Conservation (phyloP, 1,140 invertebrate species). For the Andricus grossulariae region DNA sequence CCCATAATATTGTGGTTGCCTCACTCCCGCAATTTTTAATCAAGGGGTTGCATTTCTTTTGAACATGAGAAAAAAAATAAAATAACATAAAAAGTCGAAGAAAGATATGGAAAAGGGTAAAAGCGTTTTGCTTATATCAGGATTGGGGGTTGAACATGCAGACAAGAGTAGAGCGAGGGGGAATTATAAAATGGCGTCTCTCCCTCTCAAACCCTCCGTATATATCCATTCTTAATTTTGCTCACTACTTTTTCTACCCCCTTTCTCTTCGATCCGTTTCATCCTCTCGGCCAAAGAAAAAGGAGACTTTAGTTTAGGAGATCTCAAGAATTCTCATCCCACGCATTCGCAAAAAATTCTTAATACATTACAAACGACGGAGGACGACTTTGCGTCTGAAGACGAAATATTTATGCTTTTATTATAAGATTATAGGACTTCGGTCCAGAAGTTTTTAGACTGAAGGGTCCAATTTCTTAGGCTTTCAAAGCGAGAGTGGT, state of each 20-base stretch:
- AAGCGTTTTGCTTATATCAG: conserved; percentile 24
- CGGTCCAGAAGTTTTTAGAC: no score
- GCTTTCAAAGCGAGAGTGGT: no score
- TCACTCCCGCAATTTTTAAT: conserved; percentile 1
- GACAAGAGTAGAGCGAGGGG: conserved; percentile 12
- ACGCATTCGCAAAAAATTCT: conserved; percentile 15
- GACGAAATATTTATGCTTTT: background rate
- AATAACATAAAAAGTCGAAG: background rate
- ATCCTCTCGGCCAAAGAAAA: conserved; percentile 10
- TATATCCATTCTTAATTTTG: conserved; percentile 31
- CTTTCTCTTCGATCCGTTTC: conserved; percentile 24
- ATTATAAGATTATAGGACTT: no score
- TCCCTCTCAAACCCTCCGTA: conserved; percentile 22
- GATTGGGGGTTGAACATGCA: conserved; percentile 23
- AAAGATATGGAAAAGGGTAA: conserved; percentile 14
- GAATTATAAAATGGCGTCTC: conserved; percentile 25
- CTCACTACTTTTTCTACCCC: conserved; percentile 26
- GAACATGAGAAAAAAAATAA: conserved; percentile 4
- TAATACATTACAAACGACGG: conserved; percentile 7
- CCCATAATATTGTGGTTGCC: background rate
- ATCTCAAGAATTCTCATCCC: conserved; percentile 29
- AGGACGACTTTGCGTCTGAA: background rate
- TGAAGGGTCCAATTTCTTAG: no score
- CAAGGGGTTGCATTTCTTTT: background rate
- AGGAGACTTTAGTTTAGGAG: conserved; percentile 9